Conservation (phyloP, 2,888 invertebrate genomes). For the Clivina fossor region DNA sequence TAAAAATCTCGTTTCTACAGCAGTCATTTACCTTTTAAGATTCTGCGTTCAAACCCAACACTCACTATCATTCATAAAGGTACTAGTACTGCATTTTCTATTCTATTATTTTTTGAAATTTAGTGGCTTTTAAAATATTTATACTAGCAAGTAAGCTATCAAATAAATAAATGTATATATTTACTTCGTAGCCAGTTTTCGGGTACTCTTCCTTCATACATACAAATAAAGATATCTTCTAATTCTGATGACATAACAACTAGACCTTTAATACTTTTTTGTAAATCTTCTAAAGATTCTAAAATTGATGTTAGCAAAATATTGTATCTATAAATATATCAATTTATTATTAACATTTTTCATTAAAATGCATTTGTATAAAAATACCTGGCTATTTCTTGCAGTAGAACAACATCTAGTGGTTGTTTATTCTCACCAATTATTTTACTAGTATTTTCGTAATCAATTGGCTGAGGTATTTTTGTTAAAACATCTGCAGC, state of each 20-base stretch:
- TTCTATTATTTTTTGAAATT: no score
- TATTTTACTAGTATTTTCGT: constrained; percentile 72
- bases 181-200: constrained; percentile 67
- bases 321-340: constrained; percentile 61
- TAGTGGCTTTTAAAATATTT: no score
- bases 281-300: constrained; percentile 64
- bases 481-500: constrained; percentile 71
- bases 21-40: no score
- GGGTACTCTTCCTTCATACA: constrained; percentile 81
- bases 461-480: constrained; percentile 73
- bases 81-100: no score
- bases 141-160: no score
- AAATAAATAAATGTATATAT: neutral
- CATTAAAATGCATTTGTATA: neutral
- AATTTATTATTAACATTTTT: neutral
- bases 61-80: no score
- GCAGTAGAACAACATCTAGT: constrained; percentile 80
- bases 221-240: constrained; percentile 77
- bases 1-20: no score
- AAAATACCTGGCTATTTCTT: constrained; percentile 64
- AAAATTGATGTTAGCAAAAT: constrained; percentile 59
- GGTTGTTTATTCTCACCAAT: constrained; percentile 75
- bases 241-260: constrained; percentile 84
- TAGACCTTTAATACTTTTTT: constrained; percentile 81
- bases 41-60: no score